Conservation (phyloP, 2,888 invertebrate genomes). For the Lamellibrachia satsuma region DNA sequence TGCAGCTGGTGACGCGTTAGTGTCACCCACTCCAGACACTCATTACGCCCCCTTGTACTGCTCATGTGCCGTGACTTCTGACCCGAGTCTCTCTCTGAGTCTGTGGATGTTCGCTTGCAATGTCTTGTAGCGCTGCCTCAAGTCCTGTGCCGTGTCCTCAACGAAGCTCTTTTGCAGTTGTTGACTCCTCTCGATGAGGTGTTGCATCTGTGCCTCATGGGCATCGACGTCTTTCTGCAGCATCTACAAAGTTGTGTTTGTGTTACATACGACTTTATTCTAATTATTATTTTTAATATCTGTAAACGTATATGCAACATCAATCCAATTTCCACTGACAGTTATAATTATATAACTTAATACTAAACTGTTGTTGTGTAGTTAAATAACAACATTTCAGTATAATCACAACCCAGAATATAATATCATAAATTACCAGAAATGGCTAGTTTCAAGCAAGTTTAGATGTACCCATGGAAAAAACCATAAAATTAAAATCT, state of each 20-base stretch:
- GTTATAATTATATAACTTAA: too few species aligned
- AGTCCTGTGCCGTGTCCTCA: conserved; percentile 67
- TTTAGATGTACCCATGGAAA: too few species aligned
- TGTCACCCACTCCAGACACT: conserved; percentile 76
- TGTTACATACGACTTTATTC: neutral
- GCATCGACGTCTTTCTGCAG: conserved; percentile 82
- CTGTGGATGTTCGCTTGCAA: conserved; percentile 14
- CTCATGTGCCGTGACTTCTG: conserved; percentile 79
- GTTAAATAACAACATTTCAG: too few species aligned
- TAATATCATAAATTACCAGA: too few species aligned
- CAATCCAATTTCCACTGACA: too few species aligned
- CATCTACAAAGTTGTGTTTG: conserved; percentile 70
- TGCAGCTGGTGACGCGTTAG: conserved; percentile 88
- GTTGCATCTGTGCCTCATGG: conserved; percentile 81
- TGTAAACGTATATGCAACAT: too few species aligned
- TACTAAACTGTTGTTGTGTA: too few species aligned
- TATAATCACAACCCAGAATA: too few species aligned
- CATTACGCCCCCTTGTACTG: conserved; percentile 69
- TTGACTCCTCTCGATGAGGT: conserved; percentile 72
- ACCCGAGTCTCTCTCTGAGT: conserved; percentile 74
- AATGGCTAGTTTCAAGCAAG: too few species aligned
- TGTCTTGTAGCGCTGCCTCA: conserved; percentile 48
- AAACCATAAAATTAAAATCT: too few species aligned
- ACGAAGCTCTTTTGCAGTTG: conserved; percentile 83
- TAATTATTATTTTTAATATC: neutral